phyloP scores from a whole-genome alignment of 2,888 invertebrate species.

The Morinoia aosen region DNA sequence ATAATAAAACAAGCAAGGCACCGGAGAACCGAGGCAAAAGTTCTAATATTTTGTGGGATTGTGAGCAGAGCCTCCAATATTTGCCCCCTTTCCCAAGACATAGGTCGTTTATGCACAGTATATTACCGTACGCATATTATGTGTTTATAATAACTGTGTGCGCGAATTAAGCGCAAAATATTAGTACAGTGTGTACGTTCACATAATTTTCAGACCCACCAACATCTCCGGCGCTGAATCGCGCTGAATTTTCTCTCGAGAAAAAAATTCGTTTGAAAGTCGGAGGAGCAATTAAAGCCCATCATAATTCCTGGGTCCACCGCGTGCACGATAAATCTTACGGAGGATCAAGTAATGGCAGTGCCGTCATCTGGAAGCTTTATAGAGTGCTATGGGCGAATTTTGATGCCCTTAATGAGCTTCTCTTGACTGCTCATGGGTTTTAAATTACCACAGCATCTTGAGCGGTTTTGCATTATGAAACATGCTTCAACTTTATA shows the following conservation, averaged over 20 bases:
- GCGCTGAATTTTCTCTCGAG: neutral
- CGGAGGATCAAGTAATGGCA: neutral
- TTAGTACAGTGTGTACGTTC: neutral
- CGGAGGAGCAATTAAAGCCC: neutral
- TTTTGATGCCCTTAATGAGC: neutral
- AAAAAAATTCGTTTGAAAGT: neutral
- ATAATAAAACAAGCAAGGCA: neutral
- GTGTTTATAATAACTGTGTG: too few species aligned
- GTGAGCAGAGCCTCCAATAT: neutral
- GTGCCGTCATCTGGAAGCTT: conserved; percentile 9
- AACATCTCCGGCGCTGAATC: neutral
- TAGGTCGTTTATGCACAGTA: too few species aligned
- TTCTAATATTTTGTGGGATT: neutral
- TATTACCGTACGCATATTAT: neutral
- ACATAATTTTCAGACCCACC: neutral
- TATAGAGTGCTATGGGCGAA: conserved; percentile 3
- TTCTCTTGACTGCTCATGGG: neutral
- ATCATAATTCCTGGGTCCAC: neutral
- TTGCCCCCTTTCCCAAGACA: neutral
- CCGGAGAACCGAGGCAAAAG: neutral
- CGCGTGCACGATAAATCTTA: neutral
- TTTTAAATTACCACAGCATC: neutral
- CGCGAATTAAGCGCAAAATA: neutral
- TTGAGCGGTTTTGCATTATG: neutral
- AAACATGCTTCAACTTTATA: neutral